A percentile compares a stretch with the other conserved stretches of the same genome.
Evolutionary conservation across 2,113 vertebrate genomes (phyloP).

Genomic region (Pituophis catenifer): DNA sequence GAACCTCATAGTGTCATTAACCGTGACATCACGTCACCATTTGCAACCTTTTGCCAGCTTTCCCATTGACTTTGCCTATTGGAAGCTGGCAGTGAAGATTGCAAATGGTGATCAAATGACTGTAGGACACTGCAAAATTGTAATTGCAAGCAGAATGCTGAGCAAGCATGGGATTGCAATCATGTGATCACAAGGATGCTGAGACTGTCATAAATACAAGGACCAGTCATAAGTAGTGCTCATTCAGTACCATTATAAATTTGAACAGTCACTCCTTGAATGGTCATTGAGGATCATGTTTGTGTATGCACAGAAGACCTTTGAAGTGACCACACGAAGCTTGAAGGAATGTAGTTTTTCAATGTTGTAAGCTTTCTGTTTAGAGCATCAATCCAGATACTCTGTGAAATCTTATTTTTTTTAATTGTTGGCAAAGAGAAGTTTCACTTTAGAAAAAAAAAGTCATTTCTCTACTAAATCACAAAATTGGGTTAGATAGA

Average conservation of each 20-base stretch:
- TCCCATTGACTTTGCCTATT: neutral
- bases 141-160: neutral
- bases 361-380: neutral
- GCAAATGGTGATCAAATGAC: neutral
- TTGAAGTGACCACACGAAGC: neutral
- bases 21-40: neutral
- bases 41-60: neutral
- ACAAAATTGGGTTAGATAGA: neutral
- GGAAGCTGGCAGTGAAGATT: neutral
- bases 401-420: neutral
- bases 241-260: neutral
- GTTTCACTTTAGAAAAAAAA: neutral
- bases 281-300: neutral
- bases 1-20: neutral
- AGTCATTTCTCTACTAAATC: neutral
- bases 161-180: neutral
- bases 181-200: neutral
- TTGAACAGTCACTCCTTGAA: neutral
- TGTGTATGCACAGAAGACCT: neutral
- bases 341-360: neutral
- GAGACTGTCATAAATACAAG: neutral
- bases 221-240: neutral
- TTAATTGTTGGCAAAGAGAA: neutral
- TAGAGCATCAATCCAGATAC: neutral
- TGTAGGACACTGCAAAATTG: neutral